Evolutionary conservation across 2,888 invertebrate genomes (phyloP).

Genomic region (Acanthosepion pharaonis): DNA sequence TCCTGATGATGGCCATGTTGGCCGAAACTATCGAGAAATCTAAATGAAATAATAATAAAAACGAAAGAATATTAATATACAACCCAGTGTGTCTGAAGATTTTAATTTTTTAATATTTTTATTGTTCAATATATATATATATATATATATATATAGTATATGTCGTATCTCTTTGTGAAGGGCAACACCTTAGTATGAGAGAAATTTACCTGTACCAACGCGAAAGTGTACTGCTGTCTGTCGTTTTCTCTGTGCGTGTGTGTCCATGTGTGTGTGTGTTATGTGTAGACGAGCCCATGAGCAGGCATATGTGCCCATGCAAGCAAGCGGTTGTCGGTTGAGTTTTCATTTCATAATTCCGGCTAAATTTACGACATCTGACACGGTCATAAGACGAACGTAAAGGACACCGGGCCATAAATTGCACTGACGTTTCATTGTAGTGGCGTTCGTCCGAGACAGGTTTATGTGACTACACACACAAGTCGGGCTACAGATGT

Average conservation of each 20-base stretch:
- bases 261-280: background rate
- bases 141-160: background rate
- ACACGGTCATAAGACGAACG: slow-evolving; percentile 33
- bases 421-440: background rate
- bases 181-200: no score
- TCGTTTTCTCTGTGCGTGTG: background rate
- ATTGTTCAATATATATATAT: background rate
- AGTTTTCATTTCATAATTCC: slow-evolving; percentile 33
- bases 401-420: background rate
- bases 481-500: slow-evolving; percentile 1
- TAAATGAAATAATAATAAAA: no score
- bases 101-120: no score
- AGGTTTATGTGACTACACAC: background rate
- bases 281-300: background rate
- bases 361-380: slow-evolving; percentile 11
- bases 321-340: background rate
- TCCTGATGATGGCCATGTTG: no score
- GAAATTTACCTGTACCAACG: no score
- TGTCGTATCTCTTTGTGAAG: no score
- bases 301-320: background rate
- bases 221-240: background rate
- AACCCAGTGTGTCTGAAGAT: no score
- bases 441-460: slow-evolving; percentile 17
- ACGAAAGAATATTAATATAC: no score
- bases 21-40: no score